A percentile compares a stretch with the other conserved stretches of the same genome.
Conservation (phyloP, 2,113 vertebrate genomes). For the Mesoclemmys tuberculata region DNA sequence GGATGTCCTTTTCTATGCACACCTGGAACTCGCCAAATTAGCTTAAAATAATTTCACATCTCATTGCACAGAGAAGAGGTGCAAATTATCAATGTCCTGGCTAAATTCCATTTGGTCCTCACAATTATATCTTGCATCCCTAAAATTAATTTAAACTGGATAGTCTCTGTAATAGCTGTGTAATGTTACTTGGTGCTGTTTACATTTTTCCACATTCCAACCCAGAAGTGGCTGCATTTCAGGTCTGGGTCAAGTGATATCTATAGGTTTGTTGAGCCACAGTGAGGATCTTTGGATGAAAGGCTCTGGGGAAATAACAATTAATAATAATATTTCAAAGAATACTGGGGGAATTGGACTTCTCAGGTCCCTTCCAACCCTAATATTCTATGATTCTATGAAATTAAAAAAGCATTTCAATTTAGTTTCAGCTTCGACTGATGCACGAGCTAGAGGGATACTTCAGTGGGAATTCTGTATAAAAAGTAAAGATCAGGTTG, state of each 20-base stretch:
- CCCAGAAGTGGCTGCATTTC: not conserved
- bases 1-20: not conserved
- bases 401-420: not conserved
- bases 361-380: too few relatives aligned
- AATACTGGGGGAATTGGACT: too few relatives aligned
- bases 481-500: not conserved
- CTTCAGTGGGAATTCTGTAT: not conserved
- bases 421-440: not conserved
- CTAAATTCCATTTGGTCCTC: not conserved
- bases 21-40: not conserved
- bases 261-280: not conserved
- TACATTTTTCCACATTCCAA: not conserved
- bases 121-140: not conserved
- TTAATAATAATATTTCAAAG: not conserved
- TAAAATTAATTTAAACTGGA: not conserved
- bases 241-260: not conserved
- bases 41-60: not conserved
- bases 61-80: not conserved
- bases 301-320: not conserved
- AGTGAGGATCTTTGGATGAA: not conserved
- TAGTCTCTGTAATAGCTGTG: not conserved
- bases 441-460: not conserved
- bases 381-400: too few relatives aligned
- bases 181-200: not conserved
- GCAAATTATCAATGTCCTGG: not conserved